These are phyloP conservation scores for Drosophila flavopinicola DNA, from an alignment of 2,888 invertebrate genomes.

Conservation along the genomic window DNA sequence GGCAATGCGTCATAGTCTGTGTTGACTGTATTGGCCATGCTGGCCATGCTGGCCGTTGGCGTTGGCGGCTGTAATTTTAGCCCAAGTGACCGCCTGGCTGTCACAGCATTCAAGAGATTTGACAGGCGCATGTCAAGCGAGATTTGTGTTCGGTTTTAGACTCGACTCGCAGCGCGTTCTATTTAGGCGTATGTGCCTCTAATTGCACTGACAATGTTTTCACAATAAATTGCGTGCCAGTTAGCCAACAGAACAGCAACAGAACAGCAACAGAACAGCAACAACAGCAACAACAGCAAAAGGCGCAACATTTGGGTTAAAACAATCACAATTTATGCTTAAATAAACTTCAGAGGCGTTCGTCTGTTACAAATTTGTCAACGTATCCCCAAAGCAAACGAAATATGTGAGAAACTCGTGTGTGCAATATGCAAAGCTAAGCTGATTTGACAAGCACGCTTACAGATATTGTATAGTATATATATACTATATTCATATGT, in stretches of 20 bases:
- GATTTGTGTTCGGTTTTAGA: conserved; percentile 47
- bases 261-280: neutral
- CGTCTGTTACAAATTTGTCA: conserved; percentile 76
- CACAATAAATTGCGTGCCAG: conserved; percentile 76
- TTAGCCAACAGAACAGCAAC: conserved; percentile 24
- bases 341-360: conserved; percentile 73
- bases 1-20: conserved; percentile 68
- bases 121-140: conserved; percentile 68
- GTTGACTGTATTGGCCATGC: neutral
- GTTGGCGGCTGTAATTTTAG: conserved; percentile 69
- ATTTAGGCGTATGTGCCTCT: conserved; percentile 49
- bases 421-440: conserved; percentile 44
- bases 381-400: conserved; percentile 20
- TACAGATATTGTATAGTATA: conserved; percentile 27
- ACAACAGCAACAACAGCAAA: neutral
- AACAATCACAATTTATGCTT: conserved; percentile 72
- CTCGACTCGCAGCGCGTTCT: conserved; percentile 6
- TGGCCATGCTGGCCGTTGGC: conserved; percentile 15
- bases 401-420: conserved; percentile 17
- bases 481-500: conserved; percentile 6
- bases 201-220: conserved; percentile 78
- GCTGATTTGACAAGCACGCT: conserved; percentile 67
- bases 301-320: conserved; percentile 70
- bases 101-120: conserved; percentile 60
- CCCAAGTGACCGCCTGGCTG: conserved; percentile 40